Evolutionary conservation across 2,888 invertebrate genomes (phyloP).

Genomic region (Troides helena): DNA sequence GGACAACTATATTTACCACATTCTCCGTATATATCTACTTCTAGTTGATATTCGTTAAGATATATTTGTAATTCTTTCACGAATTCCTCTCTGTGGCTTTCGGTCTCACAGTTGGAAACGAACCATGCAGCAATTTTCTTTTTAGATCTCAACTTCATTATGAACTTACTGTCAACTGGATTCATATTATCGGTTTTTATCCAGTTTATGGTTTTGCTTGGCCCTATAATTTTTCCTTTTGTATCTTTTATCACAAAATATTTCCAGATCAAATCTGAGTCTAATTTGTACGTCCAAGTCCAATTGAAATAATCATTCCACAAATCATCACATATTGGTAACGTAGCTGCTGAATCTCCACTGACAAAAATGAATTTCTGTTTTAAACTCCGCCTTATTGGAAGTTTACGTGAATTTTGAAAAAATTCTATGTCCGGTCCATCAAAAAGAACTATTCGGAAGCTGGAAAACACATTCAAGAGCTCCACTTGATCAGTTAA

Average conservation of each 20-base stretch:
- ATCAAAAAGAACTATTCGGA: slow-evolving; percentile 48
- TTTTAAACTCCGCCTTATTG: slow-evolving; percentile 39
- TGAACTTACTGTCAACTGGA: slow-evolving; percentile 40
- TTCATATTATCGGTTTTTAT: slow-evolving; percentile 44
- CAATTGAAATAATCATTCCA: slow-evolving; percentile 62
- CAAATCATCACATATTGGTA: slow-evolving; percentile 46
- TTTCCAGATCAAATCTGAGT: slow-evolving; percentile 59
- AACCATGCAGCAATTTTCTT: slow-evolving; percentile 58
- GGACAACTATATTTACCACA: slow-evolving; percentile 56
- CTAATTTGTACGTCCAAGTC: slow-evolving; percentile 66
- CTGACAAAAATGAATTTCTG: slow-evolving; percentile 63
- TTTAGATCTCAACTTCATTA: slow-evolving; percentile 43
- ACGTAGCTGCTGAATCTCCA: slow-evolving; percentile 55
- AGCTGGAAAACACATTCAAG: slow-evolving; percentile 42
- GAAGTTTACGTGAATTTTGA: slow-evolving; percentile 40
- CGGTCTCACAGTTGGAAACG: slow-evolving; percentile 55
- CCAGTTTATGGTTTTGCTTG: slow-evolving; percentile 48
- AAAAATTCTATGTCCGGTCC: slow-evolving; percentile 48
- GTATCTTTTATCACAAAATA: slow-evolving; percentile 52
- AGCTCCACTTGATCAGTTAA: slow-evolving; percentile 50
- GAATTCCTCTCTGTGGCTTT: slow-evolving; percentile 50
- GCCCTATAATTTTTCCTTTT: slow-evolving; percentile 49
- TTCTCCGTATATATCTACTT: slow-evolving; percentile 53
- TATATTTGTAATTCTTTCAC: slow-evolving; percentile 42
- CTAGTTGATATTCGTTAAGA: slow-evolving; percentile 45